Base-by-base conservation (phyloP, 2,888 invertebrate genomes). In the Branchipolynoe longqiensis region DNA sequence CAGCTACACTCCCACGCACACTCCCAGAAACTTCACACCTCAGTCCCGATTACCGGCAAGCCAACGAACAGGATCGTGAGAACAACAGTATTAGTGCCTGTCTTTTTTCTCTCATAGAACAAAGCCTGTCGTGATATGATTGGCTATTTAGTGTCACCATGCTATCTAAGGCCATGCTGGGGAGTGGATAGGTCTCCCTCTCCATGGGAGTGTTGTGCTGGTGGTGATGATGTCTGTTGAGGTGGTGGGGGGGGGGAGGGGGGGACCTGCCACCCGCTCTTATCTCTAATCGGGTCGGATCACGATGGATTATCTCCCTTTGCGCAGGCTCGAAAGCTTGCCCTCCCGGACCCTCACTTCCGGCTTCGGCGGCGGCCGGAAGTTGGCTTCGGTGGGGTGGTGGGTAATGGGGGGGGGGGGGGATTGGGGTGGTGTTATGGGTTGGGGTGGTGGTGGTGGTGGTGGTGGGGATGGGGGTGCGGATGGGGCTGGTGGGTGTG, bases 101-200 rank as follows among this genome's bases (percentile, higher is more conserved):
- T 78, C 41, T 78, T 48, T 41, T 78, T 78, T 41, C 48, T 78
- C 41, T 78, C 78, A 48, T 25, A 28, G 48, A 31, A 33, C 69
- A 1, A 78, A 25, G 48, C 54, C 78, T 78, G 48, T 69, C 38
- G 69, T 69, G 69, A 69, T 38, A 69, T 69, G 69, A 78, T 48
- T 78, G 54, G 78, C 78, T 78, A 78, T 78, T 78, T 78, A 78
- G 78, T 78, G 78, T 78, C 78, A 78, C 78, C 41, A n/a, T 4
- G 3, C 54, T 78, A 78, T 78, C 78, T 78, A 31, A 78, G 48
- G 1, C 78, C 69, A n/a, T 33, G 22, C 69, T n/a, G 25, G 69
- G 69, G 69, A 33, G 33, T 22, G 1, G 69, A 69, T 69, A 69
- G n/a, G n/a, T n/a, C n/a, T n/a, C n/a, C n/a, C n/a, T n/a, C n/a